Conservation (phyloP, 1,140 invertebrate species). For the Cydia pomonella region DNA sequence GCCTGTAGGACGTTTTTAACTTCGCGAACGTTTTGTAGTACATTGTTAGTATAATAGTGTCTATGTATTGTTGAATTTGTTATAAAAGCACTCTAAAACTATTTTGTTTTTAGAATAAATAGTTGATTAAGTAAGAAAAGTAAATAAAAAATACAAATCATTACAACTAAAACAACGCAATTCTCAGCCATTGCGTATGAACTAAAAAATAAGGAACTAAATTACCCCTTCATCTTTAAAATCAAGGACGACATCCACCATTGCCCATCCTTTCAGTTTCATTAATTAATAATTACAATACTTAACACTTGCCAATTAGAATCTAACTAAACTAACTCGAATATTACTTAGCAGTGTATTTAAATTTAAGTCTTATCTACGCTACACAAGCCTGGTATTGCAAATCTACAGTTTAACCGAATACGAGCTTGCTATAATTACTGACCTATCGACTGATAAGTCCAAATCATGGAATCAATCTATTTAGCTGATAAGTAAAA, state of each 20-base stretch:
- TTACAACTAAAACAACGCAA: too few relatives aligned
- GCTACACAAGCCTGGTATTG: background rate
- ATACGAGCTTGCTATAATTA: background rate
- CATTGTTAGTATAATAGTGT: too few relatives aligned
- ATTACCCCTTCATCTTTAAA: background rate
- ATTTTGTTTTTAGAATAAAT: too few relatives aligned
- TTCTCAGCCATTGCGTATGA: background rate
- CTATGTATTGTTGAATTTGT: too few relatives aligned
- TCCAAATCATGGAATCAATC: background rate
- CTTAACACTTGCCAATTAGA: too few relatives aligned
- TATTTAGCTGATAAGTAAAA: constrained; percentile 1
- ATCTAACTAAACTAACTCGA: too few relatives aligned
- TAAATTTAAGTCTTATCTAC: background rate
- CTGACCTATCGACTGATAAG: background rate
- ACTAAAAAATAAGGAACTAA: constrained; percentile 7
- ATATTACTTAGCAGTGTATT: background rate
- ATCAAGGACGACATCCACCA: constrained; percentile 13
- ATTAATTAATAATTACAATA: background rate
- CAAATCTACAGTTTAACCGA: background rate
- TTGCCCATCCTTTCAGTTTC: background rate
- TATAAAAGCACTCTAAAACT: too few relatives aligned
- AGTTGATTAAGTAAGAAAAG: too few relatives aligned
- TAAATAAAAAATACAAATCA: too few relatives aligned
- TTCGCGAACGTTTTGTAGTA: too few relatives aligned
- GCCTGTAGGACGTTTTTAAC: too few relatives aligned